phyloP scores from a whole-genome alignment of 92 coral and sea anemone genomes.

The Epizoanthus ramosus region DNA sequence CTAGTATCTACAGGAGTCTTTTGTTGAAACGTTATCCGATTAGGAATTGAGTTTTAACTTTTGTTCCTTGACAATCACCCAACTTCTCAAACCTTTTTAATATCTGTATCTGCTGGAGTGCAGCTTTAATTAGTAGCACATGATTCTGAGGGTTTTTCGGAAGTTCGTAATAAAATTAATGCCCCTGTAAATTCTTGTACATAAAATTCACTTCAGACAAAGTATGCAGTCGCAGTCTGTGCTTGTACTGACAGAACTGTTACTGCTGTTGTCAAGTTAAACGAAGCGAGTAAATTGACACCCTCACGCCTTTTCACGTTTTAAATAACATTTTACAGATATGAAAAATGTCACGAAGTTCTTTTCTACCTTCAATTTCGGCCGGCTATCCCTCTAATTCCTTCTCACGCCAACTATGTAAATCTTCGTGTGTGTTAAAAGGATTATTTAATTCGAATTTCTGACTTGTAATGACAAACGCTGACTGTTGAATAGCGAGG shows the following conservation, averaged over 20 bases:
- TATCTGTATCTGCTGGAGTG: neutral
- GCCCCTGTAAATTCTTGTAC: conserved; percentile 18
- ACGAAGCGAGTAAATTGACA: neutral
- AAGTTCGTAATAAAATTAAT: conserved; percentile 19
- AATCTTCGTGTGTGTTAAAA: conserved; percentile 32
- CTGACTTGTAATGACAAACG: conserved; percentile 30
- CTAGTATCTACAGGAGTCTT: neutral
- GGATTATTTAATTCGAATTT: conserved; percentile 18
- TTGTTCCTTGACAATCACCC: neutral
- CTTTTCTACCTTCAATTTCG: neutral
- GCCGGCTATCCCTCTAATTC: neutral
- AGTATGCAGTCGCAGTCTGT: neutral
- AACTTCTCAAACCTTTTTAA: neutral
- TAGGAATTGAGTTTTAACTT: neutral
- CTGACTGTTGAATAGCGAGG: conserved; percentile 20
- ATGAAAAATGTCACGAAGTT: neutral
- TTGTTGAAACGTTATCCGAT: neutral
- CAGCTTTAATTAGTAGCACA: conserved; percentile 12
- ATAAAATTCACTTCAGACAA: neutral
- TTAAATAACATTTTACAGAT: conserved; percentile 3
- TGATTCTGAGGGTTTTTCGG: conserved; percentile 19
- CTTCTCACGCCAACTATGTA: conserved; percentile 22
- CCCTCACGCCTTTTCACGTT: conserved; percentile 11
- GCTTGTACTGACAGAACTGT: too few relatives aligned
- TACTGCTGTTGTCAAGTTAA: neutral